Base-by-base conservation (phyloP, 2,113 vertebrate genomes). In the Daubentonia madagascariensis region DNA sequence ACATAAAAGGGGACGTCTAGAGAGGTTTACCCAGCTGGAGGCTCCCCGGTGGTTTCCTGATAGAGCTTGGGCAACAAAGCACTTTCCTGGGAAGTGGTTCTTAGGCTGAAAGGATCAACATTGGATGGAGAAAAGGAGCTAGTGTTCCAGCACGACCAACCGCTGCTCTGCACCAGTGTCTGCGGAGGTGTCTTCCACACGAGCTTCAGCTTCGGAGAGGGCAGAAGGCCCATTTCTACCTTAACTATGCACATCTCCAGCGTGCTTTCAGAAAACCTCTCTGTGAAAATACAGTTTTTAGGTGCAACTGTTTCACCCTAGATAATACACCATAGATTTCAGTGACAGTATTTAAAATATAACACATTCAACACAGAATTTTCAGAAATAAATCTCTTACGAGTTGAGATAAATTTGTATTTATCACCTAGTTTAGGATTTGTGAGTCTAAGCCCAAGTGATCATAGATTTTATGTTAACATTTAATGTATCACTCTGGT, bases 391-490 rank as follows among this genome's bases (percentile, higher is more conserved):
- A 78, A 79, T 80, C 16, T 59, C 28, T 80, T 50, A 85, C 6
- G 8, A 94, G 87, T 1, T 81, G 32, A 76, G 68, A 67, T 86
- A 70, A 67, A 90, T 81, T 91, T 97, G 16, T 65, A 83, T 86
- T 85, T 61, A 76, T 85, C 17, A 63, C 23, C 43, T 52, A 52
- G 43, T 85, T 84, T 81, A 59, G 7, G 16, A 86, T 94, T 72
- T 61, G 18, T 80, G 93, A 95, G 59, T n/a, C 16, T 88, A 68
- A 35, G 32, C 28, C 28, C 40, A 94, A 85, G 37, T 61, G 17
- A 84, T 14, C 68, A 93, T 59, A 88, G 13, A 61, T 68, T 89
- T 91, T 85, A 76, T 94, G 68, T 94, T 94, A 75, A 92, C 30
- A 81, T 80, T 89, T 68, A 78, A 93, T 65, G 7, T 57, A 48